phyloP scores from a whole-genome alignment of 1,140 invertebrate species.

The Lucilia sericata region DNA sequence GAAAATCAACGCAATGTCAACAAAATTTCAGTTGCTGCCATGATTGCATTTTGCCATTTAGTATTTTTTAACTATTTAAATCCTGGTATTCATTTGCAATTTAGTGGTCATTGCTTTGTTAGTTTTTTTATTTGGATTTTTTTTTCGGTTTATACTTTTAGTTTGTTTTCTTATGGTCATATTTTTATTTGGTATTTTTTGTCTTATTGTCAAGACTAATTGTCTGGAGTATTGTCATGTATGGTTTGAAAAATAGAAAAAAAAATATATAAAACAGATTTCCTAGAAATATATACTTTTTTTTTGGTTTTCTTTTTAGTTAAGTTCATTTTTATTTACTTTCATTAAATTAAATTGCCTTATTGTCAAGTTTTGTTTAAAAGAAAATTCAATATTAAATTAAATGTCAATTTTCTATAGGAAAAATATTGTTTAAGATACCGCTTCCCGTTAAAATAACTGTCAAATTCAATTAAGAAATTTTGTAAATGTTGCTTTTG shows the following conservation, averaged over 20 bases:
- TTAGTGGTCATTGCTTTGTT: slow-evolving; percentile 18
- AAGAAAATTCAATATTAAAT: neutral
- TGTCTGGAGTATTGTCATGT: slow-evolving; percentile 25
- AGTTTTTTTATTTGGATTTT: neutral
- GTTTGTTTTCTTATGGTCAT: neutral
- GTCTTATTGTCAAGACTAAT: slow-evolving; percentile 29
- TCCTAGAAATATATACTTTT: neutral
- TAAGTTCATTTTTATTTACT: neutral
- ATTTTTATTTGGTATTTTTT: slow-evolving; percentile 24
- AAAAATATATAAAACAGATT: neutral
- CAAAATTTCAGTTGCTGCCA: slow-evolving; percentile 23
- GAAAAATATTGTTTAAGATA: neutral
- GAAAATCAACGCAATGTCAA: slow-evolving; percentile 29
- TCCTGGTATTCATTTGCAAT: slow-evolving; percentile 27
- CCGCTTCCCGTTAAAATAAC: neutral
- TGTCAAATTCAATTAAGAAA: slow-evolving; percentile 5
- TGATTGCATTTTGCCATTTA: neutral
- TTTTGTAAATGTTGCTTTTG: too few relatives aligned
- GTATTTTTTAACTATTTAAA: neutral
- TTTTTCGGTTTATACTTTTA: neutral
- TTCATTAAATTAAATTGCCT: neutral
- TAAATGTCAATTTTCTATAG: neutral
- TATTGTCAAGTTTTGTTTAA: neutral
- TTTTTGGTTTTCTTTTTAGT: neutral
- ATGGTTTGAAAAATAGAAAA: neutral